Percentiles rank a stretch among this genome's conserved stretches.
These are phyloP conservation scores for Apaloderma vittatum DNA, from an alignment of 2,113 vertebrate genomes.

Conservation along the genomic window DNA sequence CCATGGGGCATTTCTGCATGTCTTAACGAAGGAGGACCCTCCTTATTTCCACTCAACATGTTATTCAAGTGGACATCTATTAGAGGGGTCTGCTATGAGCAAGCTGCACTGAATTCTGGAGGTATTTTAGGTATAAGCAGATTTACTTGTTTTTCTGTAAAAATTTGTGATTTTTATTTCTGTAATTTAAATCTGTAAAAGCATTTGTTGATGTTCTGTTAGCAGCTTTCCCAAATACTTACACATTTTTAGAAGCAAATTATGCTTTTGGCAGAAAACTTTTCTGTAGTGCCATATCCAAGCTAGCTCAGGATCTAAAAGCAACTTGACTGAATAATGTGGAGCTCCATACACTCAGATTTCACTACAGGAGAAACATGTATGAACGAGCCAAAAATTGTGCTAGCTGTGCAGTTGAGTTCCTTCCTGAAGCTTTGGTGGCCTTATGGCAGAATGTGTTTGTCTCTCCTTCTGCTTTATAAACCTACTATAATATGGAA, in stretches of 20 bases:
- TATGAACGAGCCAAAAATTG: not conserved
- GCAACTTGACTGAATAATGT: not conserved
- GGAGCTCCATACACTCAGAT: not conserved
- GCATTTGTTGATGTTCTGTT: not conserved
- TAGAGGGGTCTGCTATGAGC: not conserved
- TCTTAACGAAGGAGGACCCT: not conserved
- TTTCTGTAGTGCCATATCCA: not conserved
- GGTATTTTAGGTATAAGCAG: not conserved
- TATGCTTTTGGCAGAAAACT: not conserved
- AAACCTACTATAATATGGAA: not conserved
- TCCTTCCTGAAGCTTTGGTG: not conserved
- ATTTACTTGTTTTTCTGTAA: not conserved
- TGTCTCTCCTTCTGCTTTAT: not conserved
- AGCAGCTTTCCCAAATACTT: not conserved
- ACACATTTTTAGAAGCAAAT: not conserved
- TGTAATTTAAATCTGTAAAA: not conserved
- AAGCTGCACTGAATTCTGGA: not conserved
- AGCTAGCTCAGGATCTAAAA: not conserved
- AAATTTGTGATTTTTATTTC: not conserved
- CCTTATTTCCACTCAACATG: not conserved
- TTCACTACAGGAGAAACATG: not conserved
- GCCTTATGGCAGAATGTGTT: not conserved
- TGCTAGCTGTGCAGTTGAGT: not conserved
- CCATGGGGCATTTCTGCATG: fast-evolving
- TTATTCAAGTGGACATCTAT: not conserved